These are phyloP conservation scores for Muraenolepis orangiensis DNA, from an alignment of 2,797 vertebrate genomes.

Conservation along the genomic window DNA sequence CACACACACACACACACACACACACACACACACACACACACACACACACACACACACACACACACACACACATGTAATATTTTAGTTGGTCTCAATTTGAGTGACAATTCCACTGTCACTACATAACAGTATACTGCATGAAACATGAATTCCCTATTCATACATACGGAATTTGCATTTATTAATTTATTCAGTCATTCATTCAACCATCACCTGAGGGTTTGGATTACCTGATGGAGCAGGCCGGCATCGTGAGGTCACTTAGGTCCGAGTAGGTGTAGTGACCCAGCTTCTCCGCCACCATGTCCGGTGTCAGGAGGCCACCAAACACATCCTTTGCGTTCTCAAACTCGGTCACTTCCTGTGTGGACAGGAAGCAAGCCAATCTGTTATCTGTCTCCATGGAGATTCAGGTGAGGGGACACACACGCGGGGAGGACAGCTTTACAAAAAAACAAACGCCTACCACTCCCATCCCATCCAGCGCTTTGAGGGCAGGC, in stretches of 20 bases:
- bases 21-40: not conserved
- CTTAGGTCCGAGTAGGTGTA: slow-evolving; percentile 77
- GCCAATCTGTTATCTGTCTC: not conserved
- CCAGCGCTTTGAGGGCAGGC: slow-evolving; percentile 82
- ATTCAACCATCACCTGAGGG: not conserved
- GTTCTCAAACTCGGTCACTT: slow-evolving; percentile 76
- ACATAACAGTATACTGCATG: not conserved
- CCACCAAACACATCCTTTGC: slow-evolving; percentile 85
- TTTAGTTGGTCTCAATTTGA: not conserved
- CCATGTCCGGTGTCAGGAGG: slow-evolving; percentile 82
- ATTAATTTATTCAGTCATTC: too few relatives aligned
- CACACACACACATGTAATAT: not conserved
- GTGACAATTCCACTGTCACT: not conserved
- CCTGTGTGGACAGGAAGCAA: slow-evolving; percentile 56
- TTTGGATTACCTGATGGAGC: slow-evolving; percentile 76
- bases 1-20: not conserved
- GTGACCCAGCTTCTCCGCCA: slow-evolving; percentile 83
- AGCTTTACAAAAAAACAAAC: not conserved
- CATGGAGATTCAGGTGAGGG: not conserved
- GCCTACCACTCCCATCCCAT: slow-evolving; percentile 80
- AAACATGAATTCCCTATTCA: not conserved
- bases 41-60: not conserved
- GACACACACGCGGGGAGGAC: not conserved
- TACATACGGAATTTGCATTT: not conserved
- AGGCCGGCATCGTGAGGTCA: slow-evolving; percentile 76